Conservation (phyloP, 2,113 vertebrate genomes). For the Sarotherodon lohbergeri region DNA sequence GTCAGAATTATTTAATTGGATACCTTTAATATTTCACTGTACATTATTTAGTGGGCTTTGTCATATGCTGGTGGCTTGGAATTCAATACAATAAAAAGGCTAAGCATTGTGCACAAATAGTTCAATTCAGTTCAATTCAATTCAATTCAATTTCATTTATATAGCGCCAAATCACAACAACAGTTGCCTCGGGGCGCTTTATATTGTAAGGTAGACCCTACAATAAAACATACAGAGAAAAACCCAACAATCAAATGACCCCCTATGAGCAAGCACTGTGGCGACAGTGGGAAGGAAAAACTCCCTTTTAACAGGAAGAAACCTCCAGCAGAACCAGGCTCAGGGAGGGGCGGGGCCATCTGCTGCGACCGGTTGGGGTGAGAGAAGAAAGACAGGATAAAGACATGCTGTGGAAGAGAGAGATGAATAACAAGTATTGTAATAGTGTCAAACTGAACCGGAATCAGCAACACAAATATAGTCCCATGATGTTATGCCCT, state of each 20-base stretch:
- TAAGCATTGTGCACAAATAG: background rate
- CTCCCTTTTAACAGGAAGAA: background rate
- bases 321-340: rapidly evolving
- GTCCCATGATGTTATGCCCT: background rate
- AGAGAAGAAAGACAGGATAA: background rate
- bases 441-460: background rate
- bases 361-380: rapidly evolving
- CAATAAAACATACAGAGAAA: background rate
- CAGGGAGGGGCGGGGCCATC: background rate
- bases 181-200: background rate
- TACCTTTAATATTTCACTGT: background rate
- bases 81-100: background rate
- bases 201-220: background rate
- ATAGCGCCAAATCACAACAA: background rate
- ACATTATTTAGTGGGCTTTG: background rate
- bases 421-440: background rate
- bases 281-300: background rate
- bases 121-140: background rate
- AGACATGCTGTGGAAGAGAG: background rate
- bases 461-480: background rate
- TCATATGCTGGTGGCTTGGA: background rate
- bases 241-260: background rate
- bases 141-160: background rate
- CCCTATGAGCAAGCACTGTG: background rate
- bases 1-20: background rate